These are phyloP conservation scores for Synergus umbraculus DNA, from an alignment of 2,888 invertebrate genomes.

Conservation along the genomic window DNA sequence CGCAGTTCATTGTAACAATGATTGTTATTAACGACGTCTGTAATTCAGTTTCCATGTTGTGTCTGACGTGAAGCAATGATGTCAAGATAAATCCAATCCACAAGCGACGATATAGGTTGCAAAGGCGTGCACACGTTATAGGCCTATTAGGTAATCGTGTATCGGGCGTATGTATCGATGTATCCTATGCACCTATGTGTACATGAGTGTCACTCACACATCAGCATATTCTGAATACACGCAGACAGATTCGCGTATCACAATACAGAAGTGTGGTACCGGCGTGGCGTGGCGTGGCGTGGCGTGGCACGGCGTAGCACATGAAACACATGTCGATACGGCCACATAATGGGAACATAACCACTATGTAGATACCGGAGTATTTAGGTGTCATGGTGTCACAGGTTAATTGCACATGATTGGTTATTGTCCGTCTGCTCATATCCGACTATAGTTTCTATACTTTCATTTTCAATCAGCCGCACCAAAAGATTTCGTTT, in stretches of 20 bases:
- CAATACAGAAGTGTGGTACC: slow-evolving; percentile 61
- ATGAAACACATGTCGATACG: slow-evolving; percentile 76
- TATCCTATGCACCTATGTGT: slow-evolving; percentile 16
- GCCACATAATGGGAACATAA: slow-evolving; percentile 76
- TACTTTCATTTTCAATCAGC: slow-evolving; percentile 65
- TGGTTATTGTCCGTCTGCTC: slow-evolving; percentile 73
- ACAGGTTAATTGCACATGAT: slow-evolving; percentile 76
- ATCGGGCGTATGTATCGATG: slow-evolving; percentile 54
- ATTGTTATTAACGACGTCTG: slow-evolving; percentile 36
- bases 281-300: slow-evolving; percentile 9
- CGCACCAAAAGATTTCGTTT: slow-evolving; percentile 23
- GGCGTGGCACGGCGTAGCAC: slow-evolving; percentile 53
- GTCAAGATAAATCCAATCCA: slow-evolving; percentile 42
- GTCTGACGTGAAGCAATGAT: slow-evolving; percentile 38
- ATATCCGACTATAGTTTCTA: slow-evolving; percentile 51
- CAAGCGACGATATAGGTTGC: slow-evolving; percentile 33
- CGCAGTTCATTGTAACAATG: slow-evolving; percentile 6
- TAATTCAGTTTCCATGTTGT: slow-evolving; percentile 38
- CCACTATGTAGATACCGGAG: slow-evolving; percentile 65
- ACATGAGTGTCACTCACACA: neutral
- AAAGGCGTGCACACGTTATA: slow-evolving; percentile 48
- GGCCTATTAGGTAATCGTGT: slow-evolving; percentile 66
- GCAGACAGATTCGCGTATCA: slow-evolving; percentile 43
- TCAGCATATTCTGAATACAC: slow-evolving; percentile 19
- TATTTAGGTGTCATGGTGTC: slow-evolving; percentile 75